These are phyloP conservation scores for Choreutis nemorana DNA, from an alignment of 2,888 invertebrate species.

Conservation along the genomic window DNA sequence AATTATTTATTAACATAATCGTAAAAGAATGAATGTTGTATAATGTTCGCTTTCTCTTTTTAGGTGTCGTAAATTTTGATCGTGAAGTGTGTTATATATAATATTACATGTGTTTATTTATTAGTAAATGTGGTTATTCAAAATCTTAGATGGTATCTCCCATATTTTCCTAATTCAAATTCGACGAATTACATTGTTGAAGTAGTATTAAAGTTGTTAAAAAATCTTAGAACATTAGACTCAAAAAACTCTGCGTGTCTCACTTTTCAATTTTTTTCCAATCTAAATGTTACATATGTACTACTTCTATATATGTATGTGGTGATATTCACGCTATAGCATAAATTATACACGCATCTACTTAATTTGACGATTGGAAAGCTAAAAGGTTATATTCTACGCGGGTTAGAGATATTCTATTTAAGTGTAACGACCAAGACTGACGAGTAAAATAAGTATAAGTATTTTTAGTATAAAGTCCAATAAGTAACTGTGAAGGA, in stretches of 20 bases:
- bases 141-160: constrained; percentile 30
- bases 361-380: constrained; percentile 28
- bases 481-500: too few species aligned
- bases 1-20: too few species aligned
- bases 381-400: constrained; percentile 42
- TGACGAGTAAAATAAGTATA: constrained; percentile 64
- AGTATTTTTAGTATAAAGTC: constrained; percentile 63
- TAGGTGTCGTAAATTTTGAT: constrained; percentile 49
- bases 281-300: constrained; percentile 10
- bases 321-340: constrained; percentile 12
- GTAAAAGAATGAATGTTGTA: constrained; percentile 42
- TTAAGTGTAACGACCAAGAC: constrained; percentile 66
- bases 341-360: constrained; percentile 1
- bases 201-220: constrained; percentile 19
- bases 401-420: constrained; percentile 63
- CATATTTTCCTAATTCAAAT: constrained; percentile 15
- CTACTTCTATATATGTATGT: constrained; percentile 16
- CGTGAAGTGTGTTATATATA: constrained; percentile 39
- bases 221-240: constrained; percentile 21
- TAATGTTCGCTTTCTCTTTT: constrained; percentile 47
- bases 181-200: constrained; percentile 11
- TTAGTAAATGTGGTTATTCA: constrained; percentile 46
- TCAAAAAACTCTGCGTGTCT: constrained; percentile 22
- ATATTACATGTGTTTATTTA: constrained; percentile 7
- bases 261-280: constrained; percentile 12